phyloP scores from a whole-genome alignment of 2,113 vertebrate genomes.

The Indri indri region DNA sequence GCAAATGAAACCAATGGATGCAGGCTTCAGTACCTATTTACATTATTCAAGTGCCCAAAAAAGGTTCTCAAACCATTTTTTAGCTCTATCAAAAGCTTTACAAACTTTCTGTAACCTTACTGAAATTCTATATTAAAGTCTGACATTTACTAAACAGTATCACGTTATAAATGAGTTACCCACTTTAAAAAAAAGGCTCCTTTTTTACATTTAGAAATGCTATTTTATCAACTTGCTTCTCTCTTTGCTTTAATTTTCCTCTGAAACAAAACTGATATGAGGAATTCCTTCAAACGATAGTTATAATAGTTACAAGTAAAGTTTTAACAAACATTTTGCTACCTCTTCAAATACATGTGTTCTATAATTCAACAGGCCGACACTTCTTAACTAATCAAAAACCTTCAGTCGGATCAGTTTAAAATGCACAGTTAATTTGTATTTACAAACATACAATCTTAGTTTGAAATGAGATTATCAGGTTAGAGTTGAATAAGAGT shows the following conservation, averaged over 20 bases:
- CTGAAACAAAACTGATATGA: slow-evolving; percentile 47
- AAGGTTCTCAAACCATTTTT: slow-evolving; percentile 34
- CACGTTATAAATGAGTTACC: slow-evolving; percentile 26
- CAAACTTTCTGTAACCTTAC: slow-evolving; percentile 15
- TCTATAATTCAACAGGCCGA: slow-evolving; percentile 49
- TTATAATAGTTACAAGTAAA: neutral
- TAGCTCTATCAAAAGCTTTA: slow-evolving; percentile 24
- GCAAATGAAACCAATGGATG: neutral
- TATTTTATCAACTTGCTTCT: slow-evolving; percentile 19
- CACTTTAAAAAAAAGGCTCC: neutral
- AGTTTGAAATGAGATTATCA: neutral
- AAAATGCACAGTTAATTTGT: slow-evolving; percentile 45
- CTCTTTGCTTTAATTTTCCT: slow-evolving; percentile 43
- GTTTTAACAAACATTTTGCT: slow-evolving; percentile 38
- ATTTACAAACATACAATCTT: slow-evolving; percentile 44
- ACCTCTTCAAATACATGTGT: slow-evolving; percentile 33
- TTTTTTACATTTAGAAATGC: slow-evolving; percentile 53
- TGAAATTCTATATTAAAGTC: slow-evolving; percentile 13
- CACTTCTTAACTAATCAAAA: slow-evolving; percentile 36
- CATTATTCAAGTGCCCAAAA: neutral
- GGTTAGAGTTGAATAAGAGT: slow-evolving; percentile 9
- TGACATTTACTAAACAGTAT: slow-evolving; percentile 28
- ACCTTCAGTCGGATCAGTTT: slow-evolving; percentile 18
- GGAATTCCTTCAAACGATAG: slow-evolving; percentile 12
- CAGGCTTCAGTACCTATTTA: slow-evolving; percentile 20